Evolutionary conservation across 2,888 invertebrate genomes (phyloP), one percentile per base, ranked within the genome.

Genomic region (Gymnoscelis rufifasciata): DNA sequence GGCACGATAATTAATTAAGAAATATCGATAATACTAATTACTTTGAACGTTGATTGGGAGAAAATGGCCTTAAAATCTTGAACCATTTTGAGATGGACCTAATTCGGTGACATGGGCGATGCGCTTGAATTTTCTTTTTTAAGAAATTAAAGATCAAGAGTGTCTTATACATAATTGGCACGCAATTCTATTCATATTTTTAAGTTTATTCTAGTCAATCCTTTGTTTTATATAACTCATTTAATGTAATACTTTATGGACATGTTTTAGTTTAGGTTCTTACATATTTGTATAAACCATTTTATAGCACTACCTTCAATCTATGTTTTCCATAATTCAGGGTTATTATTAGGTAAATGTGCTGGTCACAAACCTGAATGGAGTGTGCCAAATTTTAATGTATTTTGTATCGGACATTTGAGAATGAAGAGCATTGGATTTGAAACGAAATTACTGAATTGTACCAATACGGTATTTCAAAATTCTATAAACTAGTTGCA

Each of bases 401-500:
- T 13, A 3, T 31, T 38, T 33, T 47, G 15, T n/a, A 24, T 48
- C 29, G n/a, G 5, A 10, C 26, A 24, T 3, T 30, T 40, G 30
- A 2, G 7, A 27, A 31, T 10, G 3, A 8, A 24, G 28, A 24
- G 27, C 38, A 33, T 43, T 40, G 27, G 40, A 44, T 41, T 41
- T 44, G 28, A 39, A 36, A 39, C 10, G 14, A 14, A 12, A 28
- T 31, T 30, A 26, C 15, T n/a, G 27, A 11, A 33, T 23, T 44
- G 44, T 50, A 45, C 42, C 45, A 50, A 45, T 36, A 19, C 13
- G 14, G 11, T 23, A 13, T 43, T 46, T 43, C 14, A 51, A 47
- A 41, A 43, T 39, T 54, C 36, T 56, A 52, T 55, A 39, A 46
- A 56, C 67, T 82, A 83, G 75, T 68, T 80, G 80, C 81, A 81